A percentile compares a stretch with the other conserved stretches of the same genome.
phyloP scores from a whole-genome alignment of 2,888 invertebrate species.

The Eupithecia abbreviata region DNA sequence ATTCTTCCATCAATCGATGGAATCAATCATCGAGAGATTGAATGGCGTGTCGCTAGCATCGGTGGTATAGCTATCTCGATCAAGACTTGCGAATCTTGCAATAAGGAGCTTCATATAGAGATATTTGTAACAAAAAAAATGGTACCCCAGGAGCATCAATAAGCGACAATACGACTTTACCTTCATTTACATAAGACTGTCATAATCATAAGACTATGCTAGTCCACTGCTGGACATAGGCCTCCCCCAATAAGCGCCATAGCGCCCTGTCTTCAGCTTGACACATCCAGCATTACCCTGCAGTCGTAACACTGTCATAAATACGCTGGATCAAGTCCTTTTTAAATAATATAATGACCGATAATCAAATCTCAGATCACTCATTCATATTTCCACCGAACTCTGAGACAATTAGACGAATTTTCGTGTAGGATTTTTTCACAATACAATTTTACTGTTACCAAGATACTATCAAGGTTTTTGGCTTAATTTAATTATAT shows the following conservation, averaged over 20 bases:
- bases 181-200: neutral
- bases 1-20: neutral
- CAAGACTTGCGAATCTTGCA: neutral
- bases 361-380: conserved; percentile 6
- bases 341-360: conserved; percentile 6
- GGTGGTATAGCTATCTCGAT: neutral
- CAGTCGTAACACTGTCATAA: neutral
- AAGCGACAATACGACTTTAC: neutral
- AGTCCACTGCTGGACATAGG: no score
- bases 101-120: neutral
- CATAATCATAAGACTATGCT: no score
- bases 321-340: neutral
- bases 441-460: conserved; percentile 45
- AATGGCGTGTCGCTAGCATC: neutral
- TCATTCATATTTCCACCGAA: conserved; percentile 10
- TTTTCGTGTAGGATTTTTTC: conserved; percentile 42
- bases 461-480: conserved; percentile 40
- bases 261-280: no score
- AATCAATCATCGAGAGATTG: neutral
- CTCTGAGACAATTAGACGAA: conserved; percentile 21
- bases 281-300: no score
- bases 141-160: neutral
- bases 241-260: no score
- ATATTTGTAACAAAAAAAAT: neutral
- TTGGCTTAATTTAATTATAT: conserved; percentile 43